Evolutionary conservation across 1,140 invertebrate genomes (phyloP), one percentile per base, ranked within the genome.

Genomic region (Paracyclopina nana): DNA sequence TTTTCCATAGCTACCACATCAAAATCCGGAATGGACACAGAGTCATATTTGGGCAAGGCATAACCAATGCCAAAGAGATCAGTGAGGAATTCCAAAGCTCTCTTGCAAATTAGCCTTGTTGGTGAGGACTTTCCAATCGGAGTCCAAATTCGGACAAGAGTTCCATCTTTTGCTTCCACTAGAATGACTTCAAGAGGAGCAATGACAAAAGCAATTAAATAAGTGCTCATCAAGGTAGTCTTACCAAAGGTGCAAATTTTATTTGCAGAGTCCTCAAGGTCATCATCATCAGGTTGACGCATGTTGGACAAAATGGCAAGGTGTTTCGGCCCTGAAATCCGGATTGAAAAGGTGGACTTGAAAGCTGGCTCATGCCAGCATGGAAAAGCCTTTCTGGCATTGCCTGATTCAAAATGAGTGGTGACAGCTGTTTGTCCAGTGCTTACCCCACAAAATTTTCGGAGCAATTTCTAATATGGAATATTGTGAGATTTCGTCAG

Each of bases 331-430:
- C 71, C 52, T 57, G 67, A 25, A 65, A 59, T n/a, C 72, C 56
- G 40, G 11, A 94, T 72, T 24, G 67, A 67, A 60, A 88, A 95
- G 4, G 70, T 79, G 0, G 90, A 82, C 62, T 96, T 96, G 59
- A 85, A 74, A 3, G 68, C 69, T 0, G 91, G 91, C 60, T 96
- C 91, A 61, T 96, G 91, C 60, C 94, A 92, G 64, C 88, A 95
- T 0, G 90, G 90, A 62, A 95, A 94, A 1, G 81, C 87, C 44
- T 77, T 70, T 48, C 90, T 71, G 0, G 88, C 90, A 54, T 82
- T 74, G 0, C 76, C 82, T 0, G 85, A 71, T 60, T 94, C 79
- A 59, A 95, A 90, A 60, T 94, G 86, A 0, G 85, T 90, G 14
- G 24, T n/a, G 24, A 24, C 16, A 4, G 12, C 42, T n/a, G 16